These are phyloP conservation scores for Panthera tigris DNA, from an alignment of 2,113 vertebrate species.

Conservation along the genomic window DNA sequence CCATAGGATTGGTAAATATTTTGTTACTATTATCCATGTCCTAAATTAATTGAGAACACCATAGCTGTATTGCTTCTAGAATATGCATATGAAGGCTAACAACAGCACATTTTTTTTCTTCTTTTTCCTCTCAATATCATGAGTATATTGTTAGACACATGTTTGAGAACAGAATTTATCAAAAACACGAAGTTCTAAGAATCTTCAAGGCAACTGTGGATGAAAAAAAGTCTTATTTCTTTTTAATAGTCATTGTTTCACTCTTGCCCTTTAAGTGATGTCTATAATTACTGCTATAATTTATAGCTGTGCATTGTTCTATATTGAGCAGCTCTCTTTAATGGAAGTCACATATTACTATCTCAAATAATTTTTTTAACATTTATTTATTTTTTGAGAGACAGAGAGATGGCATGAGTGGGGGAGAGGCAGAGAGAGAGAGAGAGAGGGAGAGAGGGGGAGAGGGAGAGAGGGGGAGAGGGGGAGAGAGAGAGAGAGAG, in stretches of 20 bases:
- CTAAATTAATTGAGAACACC: background rate
- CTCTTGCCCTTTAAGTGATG: background rate
- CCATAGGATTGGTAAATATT: background rate
- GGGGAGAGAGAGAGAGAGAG: too few relatives aligned
- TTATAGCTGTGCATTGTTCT: background rate
- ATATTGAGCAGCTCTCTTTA: background rate
- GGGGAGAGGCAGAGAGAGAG: too few relatives aligned
- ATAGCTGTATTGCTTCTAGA: background rate
- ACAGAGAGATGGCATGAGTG: too few relatives aligned
- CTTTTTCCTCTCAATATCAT: background rate
- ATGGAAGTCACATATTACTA: background rate
- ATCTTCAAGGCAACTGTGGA: background rate
- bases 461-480: too few relatives aligned
- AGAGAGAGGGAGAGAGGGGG: too few relatives aligned
- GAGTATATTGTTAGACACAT: background rate
- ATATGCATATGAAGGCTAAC: background rate
- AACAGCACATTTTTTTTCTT: background rate
- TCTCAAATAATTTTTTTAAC: background rate
- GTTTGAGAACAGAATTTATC: background rate
- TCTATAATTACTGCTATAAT: background rate
- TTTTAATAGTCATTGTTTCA: background rate
- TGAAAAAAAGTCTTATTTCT: background rate
- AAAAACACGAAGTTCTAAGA: background rate
- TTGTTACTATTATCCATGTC: background rate
- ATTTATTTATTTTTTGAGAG: too few relatives aligned